phyloP scores from a whole-genome alignment of 2,797 vertebrate species.

The Serranus cabrilla region DNA sequence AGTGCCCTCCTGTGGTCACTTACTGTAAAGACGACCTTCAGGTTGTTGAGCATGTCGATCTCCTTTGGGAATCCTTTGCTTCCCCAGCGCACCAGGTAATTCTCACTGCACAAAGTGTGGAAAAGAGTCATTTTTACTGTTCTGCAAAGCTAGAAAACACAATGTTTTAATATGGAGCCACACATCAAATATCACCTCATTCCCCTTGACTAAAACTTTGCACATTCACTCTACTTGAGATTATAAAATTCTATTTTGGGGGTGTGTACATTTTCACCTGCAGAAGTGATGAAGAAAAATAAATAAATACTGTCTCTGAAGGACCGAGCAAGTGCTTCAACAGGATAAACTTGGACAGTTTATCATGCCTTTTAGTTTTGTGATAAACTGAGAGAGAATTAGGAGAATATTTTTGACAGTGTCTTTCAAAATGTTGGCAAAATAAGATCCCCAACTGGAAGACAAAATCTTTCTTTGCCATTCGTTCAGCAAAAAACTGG shows the following conservation, averaged over 20 bases:
- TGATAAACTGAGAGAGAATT: too few species aligned
- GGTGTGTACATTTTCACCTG: not conserved
- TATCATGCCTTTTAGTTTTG: too few species aligned
- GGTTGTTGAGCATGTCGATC: constrained; percentile 97
- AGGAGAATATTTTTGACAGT: too few species aligned
- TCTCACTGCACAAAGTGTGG: constrained; percentile 88
- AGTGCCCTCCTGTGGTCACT: constrained; percentile 81
- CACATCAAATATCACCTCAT: not conserved
- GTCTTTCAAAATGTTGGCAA: too few species aligned
- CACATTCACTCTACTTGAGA: not conserved
- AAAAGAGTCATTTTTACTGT: constrained; percentile 1
- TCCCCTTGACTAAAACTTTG: not conserved
- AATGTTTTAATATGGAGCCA: not conserved
- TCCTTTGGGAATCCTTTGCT: constrained; percentile 96
- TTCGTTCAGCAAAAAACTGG: too few species aligned
- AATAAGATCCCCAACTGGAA: too few species aligned
- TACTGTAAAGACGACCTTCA: constrained; percentile 99
- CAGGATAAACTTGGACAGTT: not conserved
- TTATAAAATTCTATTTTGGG: not conserved
- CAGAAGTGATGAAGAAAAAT: not conserved
- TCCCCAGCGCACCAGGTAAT: constrained; percentile 97
- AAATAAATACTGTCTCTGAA: not conserved
- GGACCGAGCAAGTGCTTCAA: not conserved
- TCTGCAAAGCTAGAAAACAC: not conserved
- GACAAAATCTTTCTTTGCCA: too few species aligned